Percentiles rank a stretch among this genome's conserved stretches.
These are phyloP conservation scores for Cheirogaleus major DNA, from an alignment of 2,797 vertebrate species.

Conservation along the genomic window DNA sequence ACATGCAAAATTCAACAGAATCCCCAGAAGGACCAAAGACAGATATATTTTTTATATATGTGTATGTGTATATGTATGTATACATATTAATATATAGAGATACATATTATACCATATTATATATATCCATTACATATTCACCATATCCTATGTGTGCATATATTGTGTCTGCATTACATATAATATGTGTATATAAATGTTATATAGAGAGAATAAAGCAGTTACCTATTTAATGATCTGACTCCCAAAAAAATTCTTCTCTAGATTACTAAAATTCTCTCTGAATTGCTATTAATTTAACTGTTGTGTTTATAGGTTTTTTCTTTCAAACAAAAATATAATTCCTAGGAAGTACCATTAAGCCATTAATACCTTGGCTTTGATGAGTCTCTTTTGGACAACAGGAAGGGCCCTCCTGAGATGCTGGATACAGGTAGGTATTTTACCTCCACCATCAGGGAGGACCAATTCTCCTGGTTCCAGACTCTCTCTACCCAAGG, in stretches of 20 bases:
- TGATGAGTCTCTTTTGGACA: not conserved
- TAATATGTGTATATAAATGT: not conserved
- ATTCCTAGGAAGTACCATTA: not conserved
- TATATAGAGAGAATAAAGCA: not conserved
- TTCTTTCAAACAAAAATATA: slow-evolving; percentile 27
- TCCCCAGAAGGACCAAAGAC: not conserved
- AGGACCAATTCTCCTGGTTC: not conserved
- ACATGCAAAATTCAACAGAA: not conserved
- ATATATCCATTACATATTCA: not conserved
- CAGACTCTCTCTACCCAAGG: not conserved
- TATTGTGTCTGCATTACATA: not conserved
- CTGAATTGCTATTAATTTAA: not conserved
- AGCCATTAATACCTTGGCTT: not conserved
- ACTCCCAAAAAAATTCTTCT: not conserved
- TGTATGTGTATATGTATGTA: not conserved
- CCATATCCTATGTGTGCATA: not conserved
- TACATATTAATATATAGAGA: not conserved
- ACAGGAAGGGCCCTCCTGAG: not conserved
- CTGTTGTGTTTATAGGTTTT: not conserved
- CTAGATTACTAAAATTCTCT: not conserved
- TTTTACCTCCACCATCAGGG: not conserved
- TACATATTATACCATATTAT: not conserved
- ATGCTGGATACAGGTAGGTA: not conserved
- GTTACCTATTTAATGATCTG: not conserved
- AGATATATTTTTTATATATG: not conserved